Evolutionary conservation across 1,140 invertebrate species (phyloP).

Genomic region (Zaprionus davidi): DNA sequence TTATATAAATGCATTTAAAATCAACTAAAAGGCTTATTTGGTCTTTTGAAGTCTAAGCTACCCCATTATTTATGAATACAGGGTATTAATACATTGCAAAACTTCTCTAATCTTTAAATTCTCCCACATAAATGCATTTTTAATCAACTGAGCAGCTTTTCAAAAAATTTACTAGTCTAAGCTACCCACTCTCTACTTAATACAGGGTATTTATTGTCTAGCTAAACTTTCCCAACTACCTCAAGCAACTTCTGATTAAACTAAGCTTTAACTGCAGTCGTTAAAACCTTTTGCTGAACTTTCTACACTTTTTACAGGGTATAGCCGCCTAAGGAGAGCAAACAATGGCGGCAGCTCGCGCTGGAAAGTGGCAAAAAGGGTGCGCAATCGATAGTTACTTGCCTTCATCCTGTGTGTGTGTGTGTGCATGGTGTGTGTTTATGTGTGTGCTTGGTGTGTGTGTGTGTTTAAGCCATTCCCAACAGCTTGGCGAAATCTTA

Average conservation of each 20-base stretch:
- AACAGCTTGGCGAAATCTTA: conserved; percentile 71
- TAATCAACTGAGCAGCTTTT: no score
- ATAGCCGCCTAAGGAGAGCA: conserved; percentile 24
- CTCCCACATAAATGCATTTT: no score
- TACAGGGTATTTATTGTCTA: neutral
- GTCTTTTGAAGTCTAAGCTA: no score
- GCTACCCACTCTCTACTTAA: no score
- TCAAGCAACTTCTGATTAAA: neutral
- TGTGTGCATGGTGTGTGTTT: neutral
- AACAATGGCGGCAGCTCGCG: conserved; percentile 35
- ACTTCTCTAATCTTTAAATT: no score
- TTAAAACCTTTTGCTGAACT: neutral
- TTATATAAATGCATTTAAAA: no score
- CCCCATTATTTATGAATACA: no score
- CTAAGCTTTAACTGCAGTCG: neutral
- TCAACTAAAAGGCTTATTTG: no score
- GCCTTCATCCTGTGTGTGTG: neutral
- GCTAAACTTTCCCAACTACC: neutral
- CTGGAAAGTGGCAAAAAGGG: conserved; percentile 47
- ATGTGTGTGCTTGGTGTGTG: neutral
- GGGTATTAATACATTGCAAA: no score
- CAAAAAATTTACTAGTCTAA: no score
- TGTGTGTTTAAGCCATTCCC: conserved; percentile 38
- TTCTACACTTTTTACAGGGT: conserved; percentile 14
- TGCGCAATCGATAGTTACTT: conserved; percentile 54